Base-by-base conservation (phyloP, 2,888 invertebrate species). In the Andricus quercusramuli region DNA sequence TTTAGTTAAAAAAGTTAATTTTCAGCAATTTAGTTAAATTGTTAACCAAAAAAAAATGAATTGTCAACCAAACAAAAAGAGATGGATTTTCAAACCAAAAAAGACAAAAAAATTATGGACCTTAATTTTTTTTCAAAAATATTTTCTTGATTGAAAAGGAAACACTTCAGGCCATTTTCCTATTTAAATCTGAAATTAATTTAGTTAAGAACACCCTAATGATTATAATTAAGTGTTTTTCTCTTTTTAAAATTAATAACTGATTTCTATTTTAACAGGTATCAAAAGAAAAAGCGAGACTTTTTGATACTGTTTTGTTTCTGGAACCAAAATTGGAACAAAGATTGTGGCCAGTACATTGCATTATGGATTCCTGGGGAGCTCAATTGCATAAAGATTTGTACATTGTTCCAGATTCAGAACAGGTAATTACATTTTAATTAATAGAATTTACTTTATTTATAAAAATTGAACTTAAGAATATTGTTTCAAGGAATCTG, bases 311-410 rank as follows among this genome's bases (percentile, higher is more conserved):
- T 0, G 98, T 99, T 32, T 94, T 97, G 84, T 99, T 99, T 93
- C 96, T 96, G 79, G 96, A 97, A 15, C 96, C 97, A 22, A 94
- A 96, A 59, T 95, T 96, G 94, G 96, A 96, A 90, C 99, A 99
- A 93, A 95, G 96, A 41, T 94, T 99, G 78, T 99, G 99, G 98
- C 99, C 99, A 25, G 94, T 96, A 1, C 99, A 99, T 93, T 99
- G 99, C 93, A 97, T 99, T 11, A 97, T 98, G 93, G 96, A 97
- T 87, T 96, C 97, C 0, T 97, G 97, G 97, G 99, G 99, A 6
- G 96, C 98, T 0, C 96, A 98, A 91, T 94, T 99, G 59, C 98
- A 98, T 91, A 95, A 96, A 89, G 96, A 98, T 89, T 94, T 99
- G 1, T 97, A 96, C 94, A 96, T 97, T 80, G 94, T 95, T 76